Base-by-base conservation (phyloP, 2,888 invertebrate species). In the Aphodius sticticus region DNA sequence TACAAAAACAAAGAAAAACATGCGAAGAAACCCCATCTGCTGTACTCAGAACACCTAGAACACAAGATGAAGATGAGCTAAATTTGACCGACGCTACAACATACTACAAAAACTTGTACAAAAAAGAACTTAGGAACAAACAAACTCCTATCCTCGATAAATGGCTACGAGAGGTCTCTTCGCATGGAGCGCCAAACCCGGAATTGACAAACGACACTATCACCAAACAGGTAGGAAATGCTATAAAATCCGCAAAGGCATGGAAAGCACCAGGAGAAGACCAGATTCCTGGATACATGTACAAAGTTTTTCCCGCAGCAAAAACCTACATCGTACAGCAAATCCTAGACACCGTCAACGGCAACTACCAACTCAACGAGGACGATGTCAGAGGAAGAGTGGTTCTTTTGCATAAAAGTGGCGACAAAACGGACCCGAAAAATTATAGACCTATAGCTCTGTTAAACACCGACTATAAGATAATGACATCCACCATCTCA, bases 181-280 rank as follows among this genome's bases (percentile, higher is more conserved):
- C 38, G 7, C 38, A 38, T 7, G 38, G 7, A 6, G 7, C 38
- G 38, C 6, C 38, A 6, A 38, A 38, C 7, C 6, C 38, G 6
- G 6, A 38, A 38, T 6, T 38, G 7, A 38, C 6, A 6, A 7
- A 38, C 7, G 38, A 38, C 38, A 38, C 7, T 9, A 53, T 53
- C 53, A 12, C 53, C 53, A 53, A 7, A 53, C 53, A 53, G 0
- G 12, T 53, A 53, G 53, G 12, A 16, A n/a, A 77, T 12, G 78
- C 79, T 0, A 69, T 83, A 12, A 77, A 71, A 16, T 70, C 16
- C 0, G 76, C 78, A 7, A 81, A 79, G n/a, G 78, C 80, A 4
- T 82, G 82, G 82, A 83, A 83, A 69, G 81, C 82, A 6, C 79
- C 82, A 12, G 81, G 83, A 2, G 80, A 76, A 9, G 81, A 82